Base-by-base conservation (phyloP, 2,888 invertebrate genomes). In the Bursaphelenchus okinawaensis region DNA sequence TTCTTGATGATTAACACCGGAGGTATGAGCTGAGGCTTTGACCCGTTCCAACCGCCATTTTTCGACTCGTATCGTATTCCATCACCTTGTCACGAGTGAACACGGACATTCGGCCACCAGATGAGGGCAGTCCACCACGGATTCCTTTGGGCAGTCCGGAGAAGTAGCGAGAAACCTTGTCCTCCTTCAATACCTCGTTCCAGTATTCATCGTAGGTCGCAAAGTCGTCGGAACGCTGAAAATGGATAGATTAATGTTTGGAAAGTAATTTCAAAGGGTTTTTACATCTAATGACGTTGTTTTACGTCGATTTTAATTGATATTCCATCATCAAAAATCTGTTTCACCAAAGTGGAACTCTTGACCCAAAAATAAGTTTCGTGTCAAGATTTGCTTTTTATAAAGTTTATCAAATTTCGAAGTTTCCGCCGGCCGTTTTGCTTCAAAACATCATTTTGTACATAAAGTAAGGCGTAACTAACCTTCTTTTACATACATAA, bases 161-260 rank as follows among this genome's bases (percentile, higher is more conserved):
- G 72, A 77, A 80, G 63, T 78, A 79, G 23, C 69, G 66, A 3
- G 71, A 71, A 19, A 78, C 66, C 19, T 68, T 61, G 62, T 73
- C 76, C 57, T 73, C 71, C 12, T 75, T 63, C 1, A 77, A 77
- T 24, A 70, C 70, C 62, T 80, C 74, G 60, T 80, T 80, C 79
- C 79, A 79, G 64, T 76, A 79, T 55, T 78, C 79, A 55, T 80
- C 80, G 60, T 79, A 80, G 29, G 78, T 74, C 0, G 77, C 78
- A 60, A 78, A 76, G 16, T 77, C 72, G 52, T 73, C 76, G 12
- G 63, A 55, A 20, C 68, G 67, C 77, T 77, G 65, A 62, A 75
- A 68, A 22, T 24, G 6, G 12, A 7, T 1, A 7, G 27, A 31
- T 62, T n/a, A 57, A 66, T 12, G 12, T n/a, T 27, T 26, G 20